Percentiles rank a stretch among this genome's conserved stretches.
These are phyloP conservation scores for Perognathus longimembris DNA, from an alignment of 2,113 vertebrate species.

Conservation along the genomic window DNA sequence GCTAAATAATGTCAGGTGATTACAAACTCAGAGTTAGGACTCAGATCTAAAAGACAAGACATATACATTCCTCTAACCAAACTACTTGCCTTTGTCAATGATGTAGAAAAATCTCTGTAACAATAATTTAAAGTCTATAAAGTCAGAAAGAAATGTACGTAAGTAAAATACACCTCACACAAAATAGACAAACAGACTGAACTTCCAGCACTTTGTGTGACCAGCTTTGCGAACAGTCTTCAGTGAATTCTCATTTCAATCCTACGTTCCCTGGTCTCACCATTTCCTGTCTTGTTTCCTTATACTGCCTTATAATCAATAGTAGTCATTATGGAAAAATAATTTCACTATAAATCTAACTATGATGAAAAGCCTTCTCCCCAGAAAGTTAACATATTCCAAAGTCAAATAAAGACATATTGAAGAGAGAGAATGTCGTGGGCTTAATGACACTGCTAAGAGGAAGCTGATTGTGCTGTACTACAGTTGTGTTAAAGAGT, in stretches of 20 bases:
- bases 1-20: background rate
- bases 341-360: slow-evolving; percentile 46
- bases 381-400: background rate
- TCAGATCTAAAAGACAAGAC: slow-evolving; percentile 11
- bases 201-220: background rate
- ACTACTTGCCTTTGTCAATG: background rate
- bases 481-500: background rate
- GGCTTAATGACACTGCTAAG: background rate
- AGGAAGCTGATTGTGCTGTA: background rate
- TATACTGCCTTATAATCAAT: slow-evolving; percentile 40
- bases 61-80: background rate
- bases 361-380: background rate
- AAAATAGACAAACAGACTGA: background rate
- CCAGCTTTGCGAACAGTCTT: background rate
- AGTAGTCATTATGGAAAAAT: slow-evolving; percentile 38
- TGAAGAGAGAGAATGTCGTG: background rate
- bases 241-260: slow-evolving; percentile 30
- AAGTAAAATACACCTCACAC: background rate
- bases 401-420: slow-evolving; percentile 20
- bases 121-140: slow-evolving; percentile 35
- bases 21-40: background rate
- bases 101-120: background rate
- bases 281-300: slow-evolving; percentile 38
- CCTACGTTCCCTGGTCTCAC: background rate
- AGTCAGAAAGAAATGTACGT: slow-evolving; percentile 9